phyloP scores from a whole-genome alignment of 2,888 invertebrate species.

The Criorhina ranunculi region DNA sequence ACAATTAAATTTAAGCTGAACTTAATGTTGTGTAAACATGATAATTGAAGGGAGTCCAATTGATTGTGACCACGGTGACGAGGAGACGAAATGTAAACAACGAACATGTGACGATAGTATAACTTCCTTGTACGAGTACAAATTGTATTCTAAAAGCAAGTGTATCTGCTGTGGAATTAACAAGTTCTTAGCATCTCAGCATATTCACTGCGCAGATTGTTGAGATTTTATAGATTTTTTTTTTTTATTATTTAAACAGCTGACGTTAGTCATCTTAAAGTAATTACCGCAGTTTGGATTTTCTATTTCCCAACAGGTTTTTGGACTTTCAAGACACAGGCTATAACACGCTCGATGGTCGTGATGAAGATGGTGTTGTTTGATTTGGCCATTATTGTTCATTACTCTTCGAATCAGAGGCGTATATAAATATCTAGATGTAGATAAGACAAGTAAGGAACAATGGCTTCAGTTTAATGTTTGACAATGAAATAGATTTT shows the following conservation, averaged over 20 bases:
- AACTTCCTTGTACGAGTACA: background rate
- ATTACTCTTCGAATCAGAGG: background rate
- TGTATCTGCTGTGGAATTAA: conserved; percentile 8
- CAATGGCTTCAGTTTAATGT: background rate
- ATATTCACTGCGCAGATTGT: conserved; percentile 25
- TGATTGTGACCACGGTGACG: conserved; percentile 1
- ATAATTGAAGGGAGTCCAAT: conserved; percentile 4
- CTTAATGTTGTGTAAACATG: conserved; percentile 11
- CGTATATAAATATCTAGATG: too few species aligned
- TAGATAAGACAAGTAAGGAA: background rate
- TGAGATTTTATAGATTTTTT: background rate
- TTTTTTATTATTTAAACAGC: background rate
- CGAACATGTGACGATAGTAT: background rate
- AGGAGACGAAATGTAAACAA: background rate
- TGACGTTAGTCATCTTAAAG: conserved; percentile 7
- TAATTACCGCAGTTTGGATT: background rate
- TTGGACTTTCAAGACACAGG: background rate
- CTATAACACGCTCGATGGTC: conserved; percentile 8
- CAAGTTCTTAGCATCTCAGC: conserved; percentile 19
- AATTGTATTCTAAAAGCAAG: background rate
- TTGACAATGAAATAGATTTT: background rate
- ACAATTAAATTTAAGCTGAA: conserved; percentile 10
- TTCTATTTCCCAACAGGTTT: conserved; percentile 1
- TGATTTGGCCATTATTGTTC: conserved; percentile 4
- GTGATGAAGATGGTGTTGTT: conserved; percentile 4